A percentile compares a stretch with the other conserved stretches of the same genome.
phyloP scores from a whole-genome alignment of 2,888 invertebrate genomes.

The Ormyrus pomaceus region DNA sequence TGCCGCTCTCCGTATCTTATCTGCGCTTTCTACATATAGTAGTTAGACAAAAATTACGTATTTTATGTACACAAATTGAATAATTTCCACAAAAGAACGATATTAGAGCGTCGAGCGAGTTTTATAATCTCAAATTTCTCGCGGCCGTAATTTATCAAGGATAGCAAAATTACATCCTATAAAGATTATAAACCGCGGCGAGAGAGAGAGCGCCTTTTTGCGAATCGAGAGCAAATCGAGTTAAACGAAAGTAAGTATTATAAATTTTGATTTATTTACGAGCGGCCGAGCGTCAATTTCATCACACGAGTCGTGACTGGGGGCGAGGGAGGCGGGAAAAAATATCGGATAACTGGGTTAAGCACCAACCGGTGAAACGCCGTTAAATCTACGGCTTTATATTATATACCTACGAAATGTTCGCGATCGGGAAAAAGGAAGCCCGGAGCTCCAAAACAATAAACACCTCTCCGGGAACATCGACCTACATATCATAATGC shows the following conservation, averaged over 20 bases:
- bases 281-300: constrained; percentile 35
- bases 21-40: too few relatives aligned
- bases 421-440: constrained; percentile 1
- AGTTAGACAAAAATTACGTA: too few relatives aligned
- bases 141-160: neutral
- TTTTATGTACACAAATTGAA: too few relatives aligned
- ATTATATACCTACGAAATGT: neutral
- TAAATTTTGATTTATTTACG: constrained; percentile 35
- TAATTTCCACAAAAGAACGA: too few relatives aligned
- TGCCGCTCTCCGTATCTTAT: too few relatives aligned
- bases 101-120: too few relatives aligned
- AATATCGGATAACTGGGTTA: constrained; percentile 48
- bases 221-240: constrained; percentile 11
- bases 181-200: constrained; percentile 6
- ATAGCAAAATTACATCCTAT: constrained; percentile 12
- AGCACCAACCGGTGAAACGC: constrained; percentile 3
- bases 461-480: constrained; percentile 8
- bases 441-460: constrained; percentile 31
- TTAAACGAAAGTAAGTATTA: constrained; percentile 18
- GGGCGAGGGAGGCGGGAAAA: constrained; percentile 2
- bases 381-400: neutral
- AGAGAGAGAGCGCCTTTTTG: neutral
- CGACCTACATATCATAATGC: constrained; percentile 43
- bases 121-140: neutral
- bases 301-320: constrained; percentile 10